Conservation (phyloP, 2,797 vertebrate species). For the Petrocephalus schoutedeni region DNA sequence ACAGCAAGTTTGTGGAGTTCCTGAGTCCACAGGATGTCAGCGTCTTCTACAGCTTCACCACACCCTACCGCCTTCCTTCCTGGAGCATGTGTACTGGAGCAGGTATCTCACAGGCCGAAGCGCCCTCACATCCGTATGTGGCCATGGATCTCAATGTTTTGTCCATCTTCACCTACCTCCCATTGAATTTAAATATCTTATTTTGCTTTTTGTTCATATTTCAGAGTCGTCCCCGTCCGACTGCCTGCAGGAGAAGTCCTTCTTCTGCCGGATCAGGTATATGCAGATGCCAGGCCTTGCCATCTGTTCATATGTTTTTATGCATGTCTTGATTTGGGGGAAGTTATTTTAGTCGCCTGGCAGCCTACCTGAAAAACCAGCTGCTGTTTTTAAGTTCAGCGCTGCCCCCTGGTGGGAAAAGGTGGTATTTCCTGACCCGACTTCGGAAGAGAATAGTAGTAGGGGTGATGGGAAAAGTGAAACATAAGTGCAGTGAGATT, state of each 20-base stretch:
- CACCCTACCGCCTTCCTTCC: conserved; percentile 56
- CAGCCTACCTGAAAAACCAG: background rate
- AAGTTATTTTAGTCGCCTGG: background rate
- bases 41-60: conserved; percentile 62
- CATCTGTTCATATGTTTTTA: background rate
- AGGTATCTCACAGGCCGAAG: background rate
- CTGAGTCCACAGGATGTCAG: conserved; percentile 66
- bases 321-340: background rate
- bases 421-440: background rate
- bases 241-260: conserved; percentile 62
- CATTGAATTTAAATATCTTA: background rate
- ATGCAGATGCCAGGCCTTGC: conserved; percentile 20
- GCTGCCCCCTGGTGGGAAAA: background rate
- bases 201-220: conserved; percentile 21
- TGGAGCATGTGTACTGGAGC: conserved; percentile 56
- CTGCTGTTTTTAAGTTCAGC: background rate
- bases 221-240: conserved; percentile 51
- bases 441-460: background rate
- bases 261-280: conserved; percentile 73
- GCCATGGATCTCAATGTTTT: background rate
- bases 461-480: background rate
- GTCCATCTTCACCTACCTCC: background rate
- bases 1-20: conserved; percentile 61
- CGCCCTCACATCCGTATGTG: background rate
- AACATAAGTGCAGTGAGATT: background rate